Conservation (phyloP, 2,888 invertebrate genomes). For the Sinohyriopsis cumingii region DNA sequence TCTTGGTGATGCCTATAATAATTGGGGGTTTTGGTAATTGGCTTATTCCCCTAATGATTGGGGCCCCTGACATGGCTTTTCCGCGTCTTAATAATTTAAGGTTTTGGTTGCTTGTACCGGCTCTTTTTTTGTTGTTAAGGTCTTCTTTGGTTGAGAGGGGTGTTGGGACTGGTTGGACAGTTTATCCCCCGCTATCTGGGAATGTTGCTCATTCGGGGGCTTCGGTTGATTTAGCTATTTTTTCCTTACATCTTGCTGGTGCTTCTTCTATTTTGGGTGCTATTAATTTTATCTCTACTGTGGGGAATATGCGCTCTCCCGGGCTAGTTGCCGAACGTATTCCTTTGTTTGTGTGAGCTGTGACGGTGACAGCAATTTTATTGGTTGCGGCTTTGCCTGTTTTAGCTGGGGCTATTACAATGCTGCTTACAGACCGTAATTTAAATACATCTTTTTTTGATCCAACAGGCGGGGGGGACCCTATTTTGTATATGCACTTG, state of each 20-base stretch:
- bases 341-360: conserved; percentile 83
- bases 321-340: conserved; percentile 79
- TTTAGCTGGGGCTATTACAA: conserved; percentile 85
- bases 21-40: conserved; percentile 88
- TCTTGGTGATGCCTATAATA: conserved; percentile 76
- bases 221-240: conserved; percentile 84
- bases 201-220: conserved; percentile 79
- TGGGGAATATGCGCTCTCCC: conserved; percentile 81
- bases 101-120: conserved; percentile 84
- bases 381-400: conserved; percentile 82
- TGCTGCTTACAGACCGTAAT: conserved; percentile 85
- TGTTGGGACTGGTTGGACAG: conserved; percentile 85
- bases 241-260: conserved; percentile 84
- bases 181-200: conserved; percentile 81
- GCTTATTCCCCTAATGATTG: conserved; percentile 83
- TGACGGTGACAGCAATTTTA: conserved; percentile 80
- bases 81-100: conserved; percentile 90
- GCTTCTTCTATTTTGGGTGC: conserved; percentile 81
- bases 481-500: conserved; percentile 86
- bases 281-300: conserved; percentile 86
- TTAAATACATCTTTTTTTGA: conserved; percentile 88
- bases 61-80: conserved; percentile 86
- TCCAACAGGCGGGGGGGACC: conserved; percentile 85
- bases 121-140: conserved; percentile 78
- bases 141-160: conserved; percentile 81